Evolutionary conservation across 2,797 vertebrate species (phyloP), one percentile per base, ranked within the genome.

Genomic region (Gambelia wislizenii): DNA sequence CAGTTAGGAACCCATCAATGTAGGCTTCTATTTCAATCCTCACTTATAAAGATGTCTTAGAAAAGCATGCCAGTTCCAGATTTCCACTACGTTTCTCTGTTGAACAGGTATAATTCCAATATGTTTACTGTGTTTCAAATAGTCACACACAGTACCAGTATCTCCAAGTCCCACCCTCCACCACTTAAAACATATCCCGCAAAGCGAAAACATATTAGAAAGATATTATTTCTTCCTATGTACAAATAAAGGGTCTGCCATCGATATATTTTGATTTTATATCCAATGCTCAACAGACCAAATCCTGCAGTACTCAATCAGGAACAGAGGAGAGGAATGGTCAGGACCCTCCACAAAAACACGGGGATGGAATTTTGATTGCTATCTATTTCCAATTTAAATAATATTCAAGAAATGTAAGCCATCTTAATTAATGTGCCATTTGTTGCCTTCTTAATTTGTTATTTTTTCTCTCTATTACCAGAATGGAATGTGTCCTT

Each of bases 371-470:
- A 91, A 92, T 84, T 49, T 56, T 85, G 90, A 44, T 2, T 93
- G 91, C 64, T 91, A 84, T 85, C 75, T 92, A 93, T 76, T 93
- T 87, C 85, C 92, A 88, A 8, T 90, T 90, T 92, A 92, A 95
- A n/a, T 87, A 95, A 94, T 36, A 39, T 74, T 74, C 16, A 74
- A 2, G 8, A 85, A 44, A 79, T 36, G 22, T 47, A 61, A 74
- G 12, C 42, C 74, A 83, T 89, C 87, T 90, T 96, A 93, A 95
- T 96, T 93, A 95, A 95, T 18, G 25, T 64, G 49, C 30, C 76
- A 94, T 95, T 94, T 94, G 86, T 96, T 94, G 91, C 90, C 33
- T 89, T 92, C 91, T 94, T 52, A 79, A 84, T 78, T 91, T 94
- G 93, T 94, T 91, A 87, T 91, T 90, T 74, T 85, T 92, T 64